phyloP scores from a whole-genome alignment of 2,888 invertebrate species.

The Epsilonema sp. region DNA sequence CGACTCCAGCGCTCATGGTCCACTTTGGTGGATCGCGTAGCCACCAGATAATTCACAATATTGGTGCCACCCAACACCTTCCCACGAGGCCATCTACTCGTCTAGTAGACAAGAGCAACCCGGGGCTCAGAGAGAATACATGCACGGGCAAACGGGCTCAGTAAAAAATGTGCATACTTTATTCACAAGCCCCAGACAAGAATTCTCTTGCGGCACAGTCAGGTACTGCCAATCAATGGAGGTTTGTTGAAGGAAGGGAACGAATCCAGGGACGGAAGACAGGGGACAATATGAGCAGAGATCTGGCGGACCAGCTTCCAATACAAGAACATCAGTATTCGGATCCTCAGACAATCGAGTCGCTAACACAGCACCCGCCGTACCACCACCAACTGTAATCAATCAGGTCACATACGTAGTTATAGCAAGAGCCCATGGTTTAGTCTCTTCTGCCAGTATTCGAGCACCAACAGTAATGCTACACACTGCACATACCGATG shows the following conservation, averaged over 20 bases:
- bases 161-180: constrained; percentile 8
- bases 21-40: constrained; percentile 17
- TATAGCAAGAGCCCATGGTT: too few relatives aligned
- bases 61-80: constrained; percentile 26
- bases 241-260: constrained; percentile 12
- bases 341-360: constrained; percentile 21
- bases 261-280: constrained; percentile 14
- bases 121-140: too few relatives aligned
- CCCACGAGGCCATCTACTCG: constrained; percentile 16
- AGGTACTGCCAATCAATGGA: constrained; percentile 19
- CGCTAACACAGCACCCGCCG: constrained; percentile 25
- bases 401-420: background rate
- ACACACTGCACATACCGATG: background rate
- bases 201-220: constrained; percentile 18
- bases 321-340: constrained; percentile 16
- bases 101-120: background rate
- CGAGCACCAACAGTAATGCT: background rate
- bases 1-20: constrained; percentile 20
- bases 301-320: constrained; percentile 11
- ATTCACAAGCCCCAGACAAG: constrained; percentile 13
- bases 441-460: background rate
- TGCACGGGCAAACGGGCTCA: background rate
- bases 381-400: constrained; percentile 25
- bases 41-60: constrained; percentile 22
- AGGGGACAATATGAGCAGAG: background rate